A percentile compares a stretch with the other conserved stretches of the same genome.
Conservation (phyloP, 2,113 vertebrate genomes). For the Callithrix jacchus region DNA sequence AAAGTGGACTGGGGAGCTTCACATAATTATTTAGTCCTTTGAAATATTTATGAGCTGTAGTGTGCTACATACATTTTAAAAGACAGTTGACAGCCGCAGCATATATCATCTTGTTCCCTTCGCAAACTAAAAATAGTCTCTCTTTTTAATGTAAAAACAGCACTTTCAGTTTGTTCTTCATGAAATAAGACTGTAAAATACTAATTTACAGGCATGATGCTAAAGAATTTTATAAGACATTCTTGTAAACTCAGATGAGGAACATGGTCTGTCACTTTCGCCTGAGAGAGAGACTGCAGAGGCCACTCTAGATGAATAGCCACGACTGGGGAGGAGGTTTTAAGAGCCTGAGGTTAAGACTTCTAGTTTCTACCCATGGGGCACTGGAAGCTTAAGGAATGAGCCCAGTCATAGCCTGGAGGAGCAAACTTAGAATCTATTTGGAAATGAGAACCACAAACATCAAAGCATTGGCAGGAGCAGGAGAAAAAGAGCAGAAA, state of each 20-base stretch:
- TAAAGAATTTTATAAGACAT: not conserved
- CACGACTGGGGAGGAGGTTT: not conserved
- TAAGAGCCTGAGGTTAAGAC: not conserved
- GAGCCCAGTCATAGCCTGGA: not conserved
- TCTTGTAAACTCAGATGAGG: not conserved
- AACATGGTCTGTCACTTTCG: not conserved
- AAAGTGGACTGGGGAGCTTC: constrained; percentile 76
- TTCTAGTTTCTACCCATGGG: not conserved
- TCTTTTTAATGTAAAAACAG: constrained; percentile 79
- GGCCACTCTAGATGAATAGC: not conserved
- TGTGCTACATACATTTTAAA: constrained; percentile 84
- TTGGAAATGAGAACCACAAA: constrained; percentile 1
- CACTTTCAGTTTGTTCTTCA: constrained; percentile 71
- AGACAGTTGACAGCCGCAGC: constrained; percentile 82
- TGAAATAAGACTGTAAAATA: constrained; percentile 58
- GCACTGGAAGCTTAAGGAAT: not conserved
- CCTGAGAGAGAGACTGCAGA: not conserved
- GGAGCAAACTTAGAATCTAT: not conserved
- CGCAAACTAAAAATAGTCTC: constrained; percentile 82
- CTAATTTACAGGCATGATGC: not conserved
- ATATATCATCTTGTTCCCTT: constrained; percentile 81
- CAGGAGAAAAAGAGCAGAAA: not conserved
- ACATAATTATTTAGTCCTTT: constrained; percentile 86
- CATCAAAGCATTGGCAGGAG: not conserved
- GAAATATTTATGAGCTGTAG: constrained; percentile 87